These are phyloP conservation scores for Petrosia ficiformis DNA, from an alignment of 37 sponge, comb jelly and placozoan species.

Conservation along the genomic window DNA sequence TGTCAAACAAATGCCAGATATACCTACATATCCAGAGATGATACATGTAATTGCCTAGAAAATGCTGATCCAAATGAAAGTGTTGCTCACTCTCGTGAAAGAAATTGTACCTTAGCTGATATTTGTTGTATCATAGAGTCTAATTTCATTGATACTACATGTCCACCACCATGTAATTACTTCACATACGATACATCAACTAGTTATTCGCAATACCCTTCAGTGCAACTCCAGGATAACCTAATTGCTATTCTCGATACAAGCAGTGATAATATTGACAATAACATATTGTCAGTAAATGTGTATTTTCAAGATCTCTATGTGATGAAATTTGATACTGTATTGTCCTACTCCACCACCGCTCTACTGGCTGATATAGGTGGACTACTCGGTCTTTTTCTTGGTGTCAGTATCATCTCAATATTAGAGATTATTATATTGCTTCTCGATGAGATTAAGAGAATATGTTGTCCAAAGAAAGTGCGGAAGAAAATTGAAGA, in stretches of 20 bases:
- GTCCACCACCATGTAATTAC: neutral
- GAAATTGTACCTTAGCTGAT: neutral
- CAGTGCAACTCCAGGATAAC: no score
- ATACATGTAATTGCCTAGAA: slow-evolving; percentile 6
- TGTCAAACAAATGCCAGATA: slow-evolving; percentile 10
- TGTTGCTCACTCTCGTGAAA: neutral
- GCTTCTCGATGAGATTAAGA: slow-evolving; percentile 15
- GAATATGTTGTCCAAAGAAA: no score
- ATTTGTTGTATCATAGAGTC: neutral
- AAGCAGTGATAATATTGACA: no score
- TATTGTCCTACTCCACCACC: neutral
- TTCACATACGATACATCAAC: neutral
- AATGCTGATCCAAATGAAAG: neutral
- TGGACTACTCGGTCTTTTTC: slow-evolving; percentile 26
- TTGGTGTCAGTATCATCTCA: slow-evolving; percentile 20
- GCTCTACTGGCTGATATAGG: slow-evolving; percentile 31
- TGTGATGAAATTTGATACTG: neutral
- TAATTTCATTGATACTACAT: neutral
- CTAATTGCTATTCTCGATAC: no score
- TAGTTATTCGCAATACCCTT: neutral
- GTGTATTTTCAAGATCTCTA: slow-evolving; percentile 20
- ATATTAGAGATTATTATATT: slow-evolving; percentile 7
- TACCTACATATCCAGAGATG: neutral
- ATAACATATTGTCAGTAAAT: slow-evolving; percentile 30
- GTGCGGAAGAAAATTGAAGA: neutral